Evolutionary conservation across 2,888 invertebrate species (phyloP).

Genomic region (Epinotia ramella): DNA sequence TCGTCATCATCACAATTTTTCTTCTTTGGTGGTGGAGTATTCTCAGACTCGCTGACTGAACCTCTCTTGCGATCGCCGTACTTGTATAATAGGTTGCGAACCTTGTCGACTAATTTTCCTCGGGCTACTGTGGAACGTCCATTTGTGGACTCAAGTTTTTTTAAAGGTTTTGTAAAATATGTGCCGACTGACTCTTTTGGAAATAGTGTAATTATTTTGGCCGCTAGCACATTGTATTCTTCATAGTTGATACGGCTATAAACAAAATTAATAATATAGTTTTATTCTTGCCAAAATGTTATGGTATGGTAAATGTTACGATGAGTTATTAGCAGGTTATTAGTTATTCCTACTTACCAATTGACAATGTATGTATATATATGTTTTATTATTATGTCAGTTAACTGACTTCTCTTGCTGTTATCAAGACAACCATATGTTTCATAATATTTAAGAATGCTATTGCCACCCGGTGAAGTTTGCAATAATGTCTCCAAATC

Average conservation of each 20-base stretch:
- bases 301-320: conserved; percentile 3
- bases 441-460: conserved; percentile 21
- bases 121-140: conserved; percentile 34
- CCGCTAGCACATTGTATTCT: conserved; percentile 32
- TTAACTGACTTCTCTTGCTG: conserved; percentile 33
- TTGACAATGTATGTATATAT: conserved; percentile 36
- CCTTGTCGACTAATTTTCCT: conserved; percentile 33
- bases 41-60: conserved; percentile 11
- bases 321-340: no score
- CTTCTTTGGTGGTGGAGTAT: conserved; percentile 15
- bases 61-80: conserved; percentile 23
- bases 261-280: conserved; percentile 17
- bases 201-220: conserved; percentile 36
- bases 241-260: conserved; percentile 35
- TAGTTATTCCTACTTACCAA: conserved; percentile 14
- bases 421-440: conserved; percentile 26
- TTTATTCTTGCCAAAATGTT: not conserved
- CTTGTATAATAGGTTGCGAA: conserved; percentile 31
- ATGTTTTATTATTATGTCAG: conserved; percentile 36
- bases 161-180: conserved; percentile 37
- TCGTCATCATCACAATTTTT: conserved; percentile 1
- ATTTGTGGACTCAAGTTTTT: conserved; percentile 23
- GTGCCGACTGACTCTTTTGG: conserved; percentile 31
- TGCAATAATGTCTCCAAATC: no score
- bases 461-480: no score